These are phyloP conservation scores for Drosophila falleni DNA, from an alignment of 2,888 invertebrate species.

Conservation along the genomic window DNA sequence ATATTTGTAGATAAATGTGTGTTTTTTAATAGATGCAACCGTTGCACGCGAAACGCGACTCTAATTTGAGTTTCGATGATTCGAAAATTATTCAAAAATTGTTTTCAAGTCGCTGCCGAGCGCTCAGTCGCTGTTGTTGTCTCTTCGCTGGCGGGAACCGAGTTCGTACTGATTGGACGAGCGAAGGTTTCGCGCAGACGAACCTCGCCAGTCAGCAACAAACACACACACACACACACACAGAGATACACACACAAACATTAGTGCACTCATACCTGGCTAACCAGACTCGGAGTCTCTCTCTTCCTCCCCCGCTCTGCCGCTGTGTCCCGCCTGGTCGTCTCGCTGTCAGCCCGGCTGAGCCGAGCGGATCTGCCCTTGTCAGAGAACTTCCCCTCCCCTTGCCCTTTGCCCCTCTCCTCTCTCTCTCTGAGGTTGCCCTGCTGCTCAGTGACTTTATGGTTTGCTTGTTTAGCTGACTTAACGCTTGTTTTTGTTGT, in stretches of 20 bases:
- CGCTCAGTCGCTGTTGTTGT: constrained; percentile 79
- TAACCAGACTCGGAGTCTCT: constrained; percentile 57
- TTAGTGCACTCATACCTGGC: constrained; percentile 34
- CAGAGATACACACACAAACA: neutral
- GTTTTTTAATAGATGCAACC: neutral
- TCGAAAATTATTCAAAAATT: constrained; percentile 31
- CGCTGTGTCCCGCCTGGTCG: no score
- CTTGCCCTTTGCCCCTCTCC: neutral
- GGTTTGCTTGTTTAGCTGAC: constrained; percentile 59
- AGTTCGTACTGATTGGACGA: constrained; percentile 86
- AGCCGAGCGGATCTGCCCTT: constrained; percentile 42
- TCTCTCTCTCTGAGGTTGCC: neutral
- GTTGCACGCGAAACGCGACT: constrained; percentile 38
- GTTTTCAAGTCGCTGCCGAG: constrained; percentile 53
- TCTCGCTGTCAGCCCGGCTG: constrained; percentile 36
- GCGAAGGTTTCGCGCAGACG: constrained; percentile 84
- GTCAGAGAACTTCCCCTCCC: constrained; percentile 15
- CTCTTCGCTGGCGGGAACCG: constrained; percentile 85
- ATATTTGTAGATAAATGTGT: neutral
- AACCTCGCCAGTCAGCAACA: constrained; percentile 74
- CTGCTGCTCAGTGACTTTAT: constrained; percentile 62
- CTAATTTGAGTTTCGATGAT: constrained; percentile 38
- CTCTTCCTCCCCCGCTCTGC: constrained; percentile 32
- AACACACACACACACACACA: constrained; percentile 20
- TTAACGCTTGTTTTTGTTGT: constrained; percentile 55